Evolutionary conservation across 1,140 invertebrate genomes (phyloP).

Genomic region (Eriosoma lanigerum): DNA sequence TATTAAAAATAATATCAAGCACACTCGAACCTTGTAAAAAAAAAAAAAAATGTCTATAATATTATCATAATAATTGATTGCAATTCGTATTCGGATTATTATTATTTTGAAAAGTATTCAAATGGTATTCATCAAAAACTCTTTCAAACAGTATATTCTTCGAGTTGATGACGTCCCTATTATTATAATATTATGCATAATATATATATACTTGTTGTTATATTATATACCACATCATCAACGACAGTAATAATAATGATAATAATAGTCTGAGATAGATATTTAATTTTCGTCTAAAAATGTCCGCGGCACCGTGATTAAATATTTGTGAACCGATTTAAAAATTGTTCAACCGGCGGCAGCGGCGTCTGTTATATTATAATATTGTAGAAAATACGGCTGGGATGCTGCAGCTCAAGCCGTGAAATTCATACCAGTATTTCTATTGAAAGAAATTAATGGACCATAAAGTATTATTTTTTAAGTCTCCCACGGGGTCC

Average conservation of each 20-base stretch:
- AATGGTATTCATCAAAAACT: no score
- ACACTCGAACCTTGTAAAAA: no score
- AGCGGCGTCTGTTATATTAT: not conserved
- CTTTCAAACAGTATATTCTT: no score
- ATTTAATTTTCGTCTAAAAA: slow-evolving; percentile 27
- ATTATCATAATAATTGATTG: no score
- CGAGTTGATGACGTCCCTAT: no score
- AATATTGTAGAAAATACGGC: not conserved
- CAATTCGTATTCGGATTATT: no score
- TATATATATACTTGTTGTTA: not conserved
- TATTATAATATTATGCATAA: no score
- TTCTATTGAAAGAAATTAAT: slow-evolving; percentile 45
- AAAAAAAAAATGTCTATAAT: no score
- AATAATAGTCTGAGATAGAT: not conserved
- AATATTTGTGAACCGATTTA: slow-evolving; percentile 35
- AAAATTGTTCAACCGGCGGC: not conserved
- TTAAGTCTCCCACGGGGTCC: slow-evolving; percentile 51
- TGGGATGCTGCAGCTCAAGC: not conserved
- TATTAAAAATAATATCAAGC: no score
- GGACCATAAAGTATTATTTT: slow-evolving; percentile 51
- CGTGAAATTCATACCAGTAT: slow-evolving; percentile 46
- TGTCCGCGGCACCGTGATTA: not conserved
- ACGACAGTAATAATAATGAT: not conserved
- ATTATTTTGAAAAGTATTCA: no score
- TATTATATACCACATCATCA: not conserved